Percentiles rank a stretch among this genome's conserved stretches.
Evolutionary conservation across 2,113 vertebrate species (phyloP).

Genomic region (Caretta caretta): DNA sequence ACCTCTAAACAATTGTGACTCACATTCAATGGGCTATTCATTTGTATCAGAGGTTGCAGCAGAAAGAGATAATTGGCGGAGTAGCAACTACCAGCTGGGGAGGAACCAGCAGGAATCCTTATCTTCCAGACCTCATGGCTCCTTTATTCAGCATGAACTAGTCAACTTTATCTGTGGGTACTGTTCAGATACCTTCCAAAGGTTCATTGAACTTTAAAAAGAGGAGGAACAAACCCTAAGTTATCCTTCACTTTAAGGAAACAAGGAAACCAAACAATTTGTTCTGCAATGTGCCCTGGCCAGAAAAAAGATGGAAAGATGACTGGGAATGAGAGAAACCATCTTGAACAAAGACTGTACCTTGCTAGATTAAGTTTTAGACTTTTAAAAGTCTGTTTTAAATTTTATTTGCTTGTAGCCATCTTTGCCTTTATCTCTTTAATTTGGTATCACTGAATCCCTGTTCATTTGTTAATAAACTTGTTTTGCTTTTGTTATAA

Average conservation of each 20-base stretch:
- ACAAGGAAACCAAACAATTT: neutral
- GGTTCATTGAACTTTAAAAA: neutral
- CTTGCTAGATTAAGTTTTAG: neutral
- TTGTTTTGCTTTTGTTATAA: neutral
- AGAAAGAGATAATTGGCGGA: neutral
- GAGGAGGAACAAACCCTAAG: neutral
- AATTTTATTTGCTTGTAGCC: neutral
- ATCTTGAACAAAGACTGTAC: neutral
- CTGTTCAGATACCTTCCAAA: neutral
- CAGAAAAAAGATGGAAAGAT: neutral
- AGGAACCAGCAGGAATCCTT: neutral
- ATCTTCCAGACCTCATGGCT: neutral
- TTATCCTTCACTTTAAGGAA: neutral
- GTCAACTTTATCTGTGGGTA: neutral
- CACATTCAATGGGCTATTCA: neutral
- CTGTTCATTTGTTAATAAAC: neutral
- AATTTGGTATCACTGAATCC: neutral
- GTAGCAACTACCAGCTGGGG: neutral
- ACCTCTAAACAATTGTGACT: neutral
- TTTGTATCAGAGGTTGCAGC: neutral
- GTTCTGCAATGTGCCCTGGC: no score
- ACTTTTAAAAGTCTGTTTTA: neutral
- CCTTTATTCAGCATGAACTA: neutral
- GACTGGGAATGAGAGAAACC: neutral
- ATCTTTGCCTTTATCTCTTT: neutral